Percentiles rank a stretch among this genome's conserved stretches.
Evolutionary conservation across 1,140 invertebrate species (phyloP).

Genomic region (Brachionus koreanus): DNA sequence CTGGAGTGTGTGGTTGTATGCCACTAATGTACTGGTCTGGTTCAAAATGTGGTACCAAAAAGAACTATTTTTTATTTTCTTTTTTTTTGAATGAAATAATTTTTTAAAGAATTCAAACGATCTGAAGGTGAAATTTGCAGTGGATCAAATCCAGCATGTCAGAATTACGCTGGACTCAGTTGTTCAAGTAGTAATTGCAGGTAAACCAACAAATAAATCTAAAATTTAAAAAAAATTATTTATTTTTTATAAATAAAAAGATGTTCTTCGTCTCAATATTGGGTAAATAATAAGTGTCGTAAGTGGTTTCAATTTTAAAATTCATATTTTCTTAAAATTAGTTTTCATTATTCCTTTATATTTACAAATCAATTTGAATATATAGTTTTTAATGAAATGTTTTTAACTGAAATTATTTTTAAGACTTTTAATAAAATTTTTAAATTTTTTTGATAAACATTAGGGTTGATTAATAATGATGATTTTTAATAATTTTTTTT

Average conservation of each 20-base stretch:
- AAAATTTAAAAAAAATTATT: background rate
- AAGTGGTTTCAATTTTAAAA: background rate
- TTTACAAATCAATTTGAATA: too few species aligned
- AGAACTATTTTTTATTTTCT: background rate
- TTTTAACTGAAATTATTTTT: too few species aligned
- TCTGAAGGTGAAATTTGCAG: background rate
- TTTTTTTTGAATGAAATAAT: background rate
- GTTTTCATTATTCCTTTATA: too few species aligned
- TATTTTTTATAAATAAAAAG: background rate
- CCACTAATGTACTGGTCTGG: slow-evolving; percentile 15
- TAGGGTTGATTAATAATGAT: too few species aligned
- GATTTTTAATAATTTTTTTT: background rate
- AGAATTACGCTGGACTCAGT: slow-evolving; percentile 14
- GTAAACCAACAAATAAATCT: background rate
- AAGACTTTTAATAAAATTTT: too few species aligned
- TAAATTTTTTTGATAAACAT: too few species aligned
- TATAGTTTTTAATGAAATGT: too few species aligned
- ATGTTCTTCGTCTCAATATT: background rate
- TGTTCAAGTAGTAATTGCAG: background rate
- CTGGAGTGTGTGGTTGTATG: background rate
- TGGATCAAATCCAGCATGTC: background rate
- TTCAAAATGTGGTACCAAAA: background rate
- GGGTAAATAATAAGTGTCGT: slow-evolving; percentile 22
- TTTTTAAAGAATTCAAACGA: background rate
- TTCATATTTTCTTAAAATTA: too few species aligned